Base-by-base conservation (phyloP, 2,888 invertebrate genomes). In the Drosophila meridiana region DNA sequence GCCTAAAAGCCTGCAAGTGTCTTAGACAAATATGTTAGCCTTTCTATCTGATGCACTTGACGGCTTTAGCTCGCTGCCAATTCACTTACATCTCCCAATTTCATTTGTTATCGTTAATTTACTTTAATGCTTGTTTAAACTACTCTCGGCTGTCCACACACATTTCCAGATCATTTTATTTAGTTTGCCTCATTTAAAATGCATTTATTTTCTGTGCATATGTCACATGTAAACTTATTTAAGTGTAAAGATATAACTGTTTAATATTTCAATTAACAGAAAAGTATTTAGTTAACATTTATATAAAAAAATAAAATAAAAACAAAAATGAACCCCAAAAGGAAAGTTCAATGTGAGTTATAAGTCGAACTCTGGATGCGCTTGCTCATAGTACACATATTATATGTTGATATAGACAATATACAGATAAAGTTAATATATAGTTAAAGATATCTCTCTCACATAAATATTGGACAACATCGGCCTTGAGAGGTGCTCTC, bases 221-320 rank as follows among this genome's bases (percentile, higher is more conserved):
- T 66, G 66, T 43, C 43, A 28, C n/a, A 38, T 67, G 36, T 8
- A n/a, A 38, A n/a, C 42, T 50, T 42, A 30, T 68, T 68, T 36
- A 42, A 36, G 36, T 30, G 50, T 13, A 61, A 42, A 50, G 50
- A 61, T 47, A 13, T 13, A 13, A 34, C 8, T 67, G 28, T 67
- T 47, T 20, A 20, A 20, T 28, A 48, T 26, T 36, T 36, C 8
- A 68, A 42, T 26, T 26, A 42, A 30, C 48, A 48, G 20, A 5
- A 13, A 30, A 38, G 30, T 36, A n/a, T 56, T 34, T 26, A 28
- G 47, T 40, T 13, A 38, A 11, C 26, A 34, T 38, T 40, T 14
- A 20, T 11, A 34, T 9, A n/a, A 13, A 13, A 53, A 28, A 38
- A 34, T 20, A 32, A 53, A 20, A 14, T 28, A 28, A 14, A 50